Conservation (phyloP, 92 coral and sea anemone genomes). For the Isaurus tuberculatus region DNA sequence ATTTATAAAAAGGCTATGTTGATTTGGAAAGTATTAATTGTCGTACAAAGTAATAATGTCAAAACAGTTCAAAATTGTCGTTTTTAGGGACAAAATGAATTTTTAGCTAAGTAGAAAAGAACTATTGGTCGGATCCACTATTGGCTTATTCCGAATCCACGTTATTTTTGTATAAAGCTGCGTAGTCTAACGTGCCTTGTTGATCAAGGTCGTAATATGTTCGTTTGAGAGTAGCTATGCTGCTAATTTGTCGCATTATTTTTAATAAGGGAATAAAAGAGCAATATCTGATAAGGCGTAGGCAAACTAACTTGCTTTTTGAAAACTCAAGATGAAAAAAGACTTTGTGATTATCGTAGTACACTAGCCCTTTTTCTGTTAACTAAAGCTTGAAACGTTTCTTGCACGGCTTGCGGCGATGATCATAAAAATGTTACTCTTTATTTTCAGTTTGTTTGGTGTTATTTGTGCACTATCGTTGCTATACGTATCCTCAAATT, state of each 20-base stretch:
- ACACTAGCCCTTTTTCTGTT: too few species aligned
- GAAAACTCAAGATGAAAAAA: too few species aligned
- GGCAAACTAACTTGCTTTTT: background rate
- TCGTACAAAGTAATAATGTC: slow-evolving; percentile 13
- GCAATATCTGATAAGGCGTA: background rate
- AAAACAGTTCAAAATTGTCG: slow-evolving; percentile 31
- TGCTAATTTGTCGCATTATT: background rate
- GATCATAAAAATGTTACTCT: too few species aligned
- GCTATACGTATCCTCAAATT: too few species aligned
- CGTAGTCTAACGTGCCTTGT: slow-evolving; percentile 8
- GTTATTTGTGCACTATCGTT: too few species aligned
- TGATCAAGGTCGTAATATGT: slow-evolving; percentile 21
- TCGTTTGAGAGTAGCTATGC: background rate
- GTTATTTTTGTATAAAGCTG: slow-evolving; percentile 27
- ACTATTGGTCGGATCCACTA: background rate
- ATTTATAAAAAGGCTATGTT: slow-evolving; percentile 39
- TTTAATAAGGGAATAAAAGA: background rate
- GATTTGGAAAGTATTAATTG: slow-evolving; percentile 25
- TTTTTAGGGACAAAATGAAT: slow-evolving; percentile 26
- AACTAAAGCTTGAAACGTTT: too few species aligned
- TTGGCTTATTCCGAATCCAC: background rate
- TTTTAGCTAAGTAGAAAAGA: background rate
- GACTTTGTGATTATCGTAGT: too few species aligned
- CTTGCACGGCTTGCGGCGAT: too few species aligned
- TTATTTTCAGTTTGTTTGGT: too few species aligned